phyloP scores from a whole-genome alignment of 2,797 vertebrate species.

The Rhabdomys pumilio region DNA sequence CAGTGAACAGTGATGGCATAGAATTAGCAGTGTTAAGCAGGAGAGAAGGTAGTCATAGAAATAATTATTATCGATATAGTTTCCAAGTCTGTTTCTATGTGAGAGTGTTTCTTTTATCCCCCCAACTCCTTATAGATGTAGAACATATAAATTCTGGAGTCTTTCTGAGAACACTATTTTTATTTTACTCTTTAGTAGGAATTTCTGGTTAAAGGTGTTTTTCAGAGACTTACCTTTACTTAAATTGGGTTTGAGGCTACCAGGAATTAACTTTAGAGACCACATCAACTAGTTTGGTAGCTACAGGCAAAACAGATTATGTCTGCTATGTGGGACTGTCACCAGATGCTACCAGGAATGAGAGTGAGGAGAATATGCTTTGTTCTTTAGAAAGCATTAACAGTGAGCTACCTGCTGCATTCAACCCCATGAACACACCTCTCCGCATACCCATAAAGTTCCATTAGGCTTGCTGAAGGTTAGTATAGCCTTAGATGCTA shows the following conservation, averaged over 20 bases:
- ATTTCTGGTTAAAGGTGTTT: slow-evolving; percentile 69
- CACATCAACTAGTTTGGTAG: fast-evolving
- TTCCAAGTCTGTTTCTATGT: background rate
- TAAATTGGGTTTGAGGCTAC: slow-evolving; percentile 63
- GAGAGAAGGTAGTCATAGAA: too few relatives aligned
- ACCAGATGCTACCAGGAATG: background rate
- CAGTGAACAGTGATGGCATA: background rate
- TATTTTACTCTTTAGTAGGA: slow-evolving; percentile 61
- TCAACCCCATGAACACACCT: fast-evolving
- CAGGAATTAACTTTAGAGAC: background rate
- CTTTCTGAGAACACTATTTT: slow-evolving; percentile 58
- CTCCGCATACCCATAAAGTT: background rate
- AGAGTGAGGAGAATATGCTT: background rate
- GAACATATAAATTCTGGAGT: slow-evolving; percentile 50
- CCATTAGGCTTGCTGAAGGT: background rate
- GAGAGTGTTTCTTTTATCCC: background rate
- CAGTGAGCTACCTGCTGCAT: background rate
- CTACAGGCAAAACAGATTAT: background rate
- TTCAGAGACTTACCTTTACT: slow-evolving; percentile 34
- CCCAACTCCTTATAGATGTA: background rate
- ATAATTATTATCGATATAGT: background rate
- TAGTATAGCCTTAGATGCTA: background rate
- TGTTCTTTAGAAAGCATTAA: background rate
- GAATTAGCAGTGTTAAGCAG: background rate
- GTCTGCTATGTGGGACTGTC: fast-evolving